Conservation (phyloP, 2,888 invertebrate species). For the Tiliacea citrago region DNA sequence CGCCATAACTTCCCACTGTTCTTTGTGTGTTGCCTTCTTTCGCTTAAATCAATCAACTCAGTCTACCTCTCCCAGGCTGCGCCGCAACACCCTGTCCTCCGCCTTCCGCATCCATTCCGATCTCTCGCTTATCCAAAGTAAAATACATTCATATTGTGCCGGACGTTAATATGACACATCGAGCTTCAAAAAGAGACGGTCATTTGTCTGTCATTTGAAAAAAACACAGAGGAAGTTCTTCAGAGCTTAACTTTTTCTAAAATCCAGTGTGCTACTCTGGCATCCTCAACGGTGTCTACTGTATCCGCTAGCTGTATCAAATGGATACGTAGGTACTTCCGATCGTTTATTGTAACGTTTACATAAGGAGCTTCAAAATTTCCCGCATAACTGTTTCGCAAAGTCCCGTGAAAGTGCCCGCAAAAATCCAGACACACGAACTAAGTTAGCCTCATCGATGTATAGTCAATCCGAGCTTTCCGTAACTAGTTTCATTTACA, state of each 20-base stretch:
- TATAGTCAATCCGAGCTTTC: neutral
- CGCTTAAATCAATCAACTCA: too few species aligned
- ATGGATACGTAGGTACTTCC: neutral
- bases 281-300: neutral
- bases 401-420: neutral
- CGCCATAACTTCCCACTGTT: too few species aligned
- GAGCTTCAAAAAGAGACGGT: too few species aligned
- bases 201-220: too few species aligned
- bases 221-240: neutral
- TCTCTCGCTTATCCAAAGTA: too few species aligned
- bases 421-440: neutral
- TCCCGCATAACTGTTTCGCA: neutral
- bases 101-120: too few species aligned
- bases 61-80: too few species aligned
- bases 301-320: neutral
- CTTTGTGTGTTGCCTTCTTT: too few species aligned
- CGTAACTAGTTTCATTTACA: neutral
- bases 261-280: neutral
- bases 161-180: too few species aligned
- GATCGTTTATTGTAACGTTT: neutral
- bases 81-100: too few species aligned
- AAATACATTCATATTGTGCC: too few species aligned
- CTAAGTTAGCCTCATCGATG: neutral
- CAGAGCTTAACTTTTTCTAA: neutral
- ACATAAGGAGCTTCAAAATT: neutral